Evolutionary conservation across 1,140 invertebrate species (phyloP), one percentile per base, ranked within the genome.

Genomic region (Carposina sasakii): DNA sequence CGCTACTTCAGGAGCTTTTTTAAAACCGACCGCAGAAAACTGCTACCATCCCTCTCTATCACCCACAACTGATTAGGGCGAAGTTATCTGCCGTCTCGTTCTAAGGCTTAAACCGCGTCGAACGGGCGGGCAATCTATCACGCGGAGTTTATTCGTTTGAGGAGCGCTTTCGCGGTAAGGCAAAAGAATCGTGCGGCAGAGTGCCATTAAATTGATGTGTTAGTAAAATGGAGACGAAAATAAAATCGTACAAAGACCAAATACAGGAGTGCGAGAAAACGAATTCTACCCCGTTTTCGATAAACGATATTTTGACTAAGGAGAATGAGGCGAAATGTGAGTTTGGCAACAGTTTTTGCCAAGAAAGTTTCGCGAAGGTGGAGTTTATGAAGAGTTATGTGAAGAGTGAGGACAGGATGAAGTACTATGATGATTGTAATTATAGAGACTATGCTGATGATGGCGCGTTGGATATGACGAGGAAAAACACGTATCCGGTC

Each of bases 261-360:
- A 66, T 78, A 26, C 71, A 76, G 61, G 74, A 82, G 1, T 72
- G 74, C 63, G 78, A 82, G 46, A 82, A 82, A 48, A 76, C 75
- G 10, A 74, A 65, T 63, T 75, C 82, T 2, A 93, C 91, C 6
- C 91, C 91, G 12, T 93, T 93, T 71, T 92, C 91, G 42, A 92
- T 93, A 52, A 91, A 92, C 54, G 91, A 93, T 56, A 93, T 93
- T 66, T 76, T 93, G 44, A 93, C 88, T 26, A 87, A 86, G 51
- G 76, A 83, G 46, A 76, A 77, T 39, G 73, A 82, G 42, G 53
- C 69, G 39, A 79, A 76, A 54, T 75, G 74, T 43, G 69, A 81
- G 45, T 79, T 79, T 64, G 76, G 78, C 60, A n/a, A 64, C 67
- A 76, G 72, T 60, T 75, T 67, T 39, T 67, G 60, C 60, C 60